These are phyloP conservation scores for Burhinus oedicnemus DNA, from an alignment of 2,113 vertebrate species.

Conservation along the genomic window DNA sequence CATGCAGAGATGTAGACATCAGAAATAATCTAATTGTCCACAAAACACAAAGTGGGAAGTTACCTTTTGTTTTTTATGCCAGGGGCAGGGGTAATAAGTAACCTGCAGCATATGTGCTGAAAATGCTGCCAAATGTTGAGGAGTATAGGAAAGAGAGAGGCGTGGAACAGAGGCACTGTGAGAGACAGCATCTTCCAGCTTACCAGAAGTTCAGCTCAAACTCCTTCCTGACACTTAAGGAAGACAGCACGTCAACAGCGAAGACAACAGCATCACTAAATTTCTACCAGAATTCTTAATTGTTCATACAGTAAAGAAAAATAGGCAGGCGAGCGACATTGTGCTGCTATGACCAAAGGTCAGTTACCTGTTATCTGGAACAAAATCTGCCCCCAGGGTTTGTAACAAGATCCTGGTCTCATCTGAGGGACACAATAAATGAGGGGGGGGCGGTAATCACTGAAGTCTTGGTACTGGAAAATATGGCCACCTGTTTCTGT, in stretches of 20 bases:
- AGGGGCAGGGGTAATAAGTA: not conserved
- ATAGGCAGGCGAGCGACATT: not conserved
- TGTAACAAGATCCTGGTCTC: not conserved
- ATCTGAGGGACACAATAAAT: not conserved
- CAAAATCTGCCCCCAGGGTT: not conserved
- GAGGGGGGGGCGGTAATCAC: not conserved
- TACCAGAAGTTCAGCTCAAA: conserved; percentile 22
- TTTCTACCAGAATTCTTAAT: not conserved
- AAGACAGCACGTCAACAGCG: not conserved
- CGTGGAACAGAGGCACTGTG: conserved; percentile 27
- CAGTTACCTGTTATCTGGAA: not conserved
- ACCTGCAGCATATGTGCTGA: conserved; percentile 18
- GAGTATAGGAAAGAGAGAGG: not conserved
- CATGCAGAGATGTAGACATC: not conserved
- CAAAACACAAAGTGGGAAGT: not conserved
- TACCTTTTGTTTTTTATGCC: not conserved
- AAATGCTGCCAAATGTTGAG: conserved; percentile 31
- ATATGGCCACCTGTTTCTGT: not conserved
- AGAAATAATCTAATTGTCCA: not conserved
- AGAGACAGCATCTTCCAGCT: conserved; percentile 44
- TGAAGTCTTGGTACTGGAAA: not conserved
- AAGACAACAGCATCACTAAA: not conserved
- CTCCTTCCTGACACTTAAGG: not conserved
- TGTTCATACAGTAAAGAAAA: not conserved
- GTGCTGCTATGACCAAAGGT: not conserved